Conservation (phyloP, 1,140 invertebrate genomes). For the Lineus longissimus region DNA sequence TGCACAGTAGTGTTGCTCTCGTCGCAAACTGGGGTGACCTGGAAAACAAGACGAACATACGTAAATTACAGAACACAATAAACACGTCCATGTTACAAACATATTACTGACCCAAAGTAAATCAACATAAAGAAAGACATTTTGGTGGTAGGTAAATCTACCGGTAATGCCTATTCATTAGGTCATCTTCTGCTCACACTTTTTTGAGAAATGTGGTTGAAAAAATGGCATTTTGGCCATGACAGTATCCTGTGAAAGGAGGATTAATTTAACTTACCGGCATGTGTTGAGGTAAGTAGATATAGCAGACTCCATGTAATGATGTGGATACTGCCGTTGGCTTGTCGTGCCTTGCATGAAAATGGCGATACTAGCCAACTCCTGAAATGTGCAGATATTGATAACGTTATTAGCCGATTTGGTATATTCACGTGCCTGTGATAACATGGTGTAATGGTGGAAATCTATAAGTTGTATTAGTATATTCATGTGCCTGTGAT, state of each 20-base stretch:
- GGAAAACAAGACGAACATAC: constrained; percentile 32
- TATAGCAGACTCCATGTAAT: constrained; percentile 92
- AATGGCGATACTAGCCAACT: constrained; percentile 90
- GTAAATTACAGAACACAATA: too few species aligned
- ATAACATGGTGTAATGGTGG: too few species aligned
- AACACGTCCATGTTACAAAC: neutral
- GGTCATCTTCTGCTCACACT: neutral
- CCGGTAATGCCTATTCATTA: neutral
- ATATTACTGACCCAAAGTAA: too few species aligned
- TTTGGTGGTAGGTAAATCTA: too few species aligned
- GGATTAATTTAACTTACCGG: constrained; percentile 50
- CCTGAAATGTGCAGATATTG: constrained; percentile 53
- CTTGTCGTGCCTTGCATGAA: constrained; percentile 76
- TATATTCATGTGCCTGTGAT: too few species aligned
- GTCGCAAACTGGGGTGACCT: constrained; percentile 86
- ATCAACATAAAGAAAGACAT: too few species aligned
- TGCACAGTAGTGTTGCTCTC: constrained; percentile 79
- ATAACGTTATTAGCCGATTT: too few species aligned
- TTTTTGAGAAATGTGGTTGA: too few species aligned
- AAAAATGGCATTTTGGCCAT: too few species aligned
- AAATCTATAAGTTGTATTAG: too few species aligned
- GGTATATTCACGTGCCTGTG: too few species aligned
- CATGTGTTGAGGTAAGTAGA: constrained; percentile 83
- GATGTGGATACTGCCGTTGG: constrained; percentile 57
- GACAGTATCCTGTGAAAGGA: too few species aligned